Evolutionary conservation across 2,797 vertebrate genomes (phyloP).

Genomic region (Myioborus miniatus): DNA sequence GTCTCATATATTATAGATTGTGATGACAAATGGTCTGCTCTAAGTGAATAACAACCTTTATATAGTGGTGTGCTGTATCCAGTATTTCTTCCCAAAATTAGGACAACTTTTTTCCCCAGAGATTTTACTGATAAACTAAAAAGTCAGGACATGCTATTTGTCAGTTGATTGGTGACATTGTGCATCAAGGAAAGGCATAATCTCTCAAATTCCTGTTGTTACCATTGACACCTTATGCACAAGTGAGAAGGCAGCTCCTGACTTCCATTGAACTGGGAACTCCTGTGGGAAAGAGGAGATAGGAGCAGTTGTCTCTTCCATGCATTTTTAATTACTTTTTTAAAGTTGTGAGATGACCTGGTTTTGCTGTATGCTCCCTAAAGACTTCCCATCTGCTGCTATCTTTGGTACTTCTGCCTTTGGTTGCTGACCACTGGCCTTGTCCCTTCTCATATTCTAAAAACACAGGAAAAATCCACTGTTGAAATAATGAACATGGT

Average conservation of each 20-base stretch:
- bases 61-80: neutral
- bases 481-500: neutral
- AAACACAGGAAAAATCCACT: neutral
- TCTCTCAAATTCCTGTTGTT: neutral
- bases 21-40: neutral
- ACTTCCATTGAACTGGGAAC: neutral
- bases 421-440: conserved; percentile 4
- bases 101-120: neutral
- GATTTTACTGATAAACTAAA: neutral
- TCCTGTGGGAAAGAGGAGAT: neutral
- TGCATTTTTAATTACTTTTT: neutral
- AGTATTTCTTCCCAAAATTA: neutral
- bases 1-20: neutral
- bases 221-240: neutral
- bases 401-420: neutral
- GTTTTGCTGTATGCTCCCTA: neutral
- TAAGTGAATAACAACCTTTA: neutral
- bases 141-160: neutral
- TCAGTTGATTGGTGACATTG: neutral
- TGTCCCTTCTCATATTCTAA: neutral
- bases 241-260: neutral
- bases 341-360: neutral
- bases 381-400: neutral
- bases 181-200: neutral
- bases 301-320: neutral